Conservation (phyloP, 1,140 invertebrate genomes). For the Drosophila sturtevanti region DNA sequence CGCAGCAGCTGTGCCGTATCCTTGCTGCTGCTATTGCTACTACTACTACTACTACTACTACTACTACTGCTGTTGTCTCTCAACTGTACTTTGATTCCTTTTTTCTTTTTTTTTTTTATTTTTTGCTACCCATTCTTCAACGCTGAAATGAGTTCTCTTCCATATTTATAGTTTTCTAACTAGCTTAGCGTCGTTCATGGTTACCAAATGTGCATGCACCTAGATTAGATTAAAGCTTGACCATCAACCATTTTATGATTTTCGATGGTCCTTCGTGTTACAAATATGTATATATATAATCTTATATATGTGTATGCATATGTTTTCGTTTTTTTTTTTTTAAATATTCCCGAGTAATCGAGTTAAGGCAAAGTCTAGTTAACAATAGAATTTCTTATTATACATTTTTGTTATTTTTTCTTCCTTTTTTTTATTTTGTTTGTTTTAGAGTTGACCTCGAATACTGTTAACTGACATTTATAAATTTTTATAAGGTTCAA, state of each 20-base stretch:
- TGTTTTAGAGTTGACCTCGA: constrained; percentile 54
- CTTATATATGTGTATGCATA: too few relatives aligned
- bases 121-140: constrained; percentile 29
- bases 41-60: too few relatives aligned
- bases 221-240: constrained; percentile 2
- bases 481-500: constrained; percentile 70
- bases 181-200: constrained; percentile 35
- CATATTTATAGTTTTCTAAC: constrained; percentile 63
- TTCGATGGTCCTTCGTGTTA: not conserved
- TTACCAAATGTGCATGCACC: constrained; percentile 10
- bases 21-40: constrained; percentile 15
- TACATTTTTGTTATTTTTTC: not conserved
- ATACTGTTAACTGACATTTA: constrained; percentile 64
- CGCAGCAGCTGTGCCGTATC: constrained; percentile 42
- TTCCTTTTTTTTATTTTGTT: constrained; percentile 15
- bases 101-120: constrained; percentile 2
- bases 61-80: constrained; percentile 43
- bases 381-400: not conserved
- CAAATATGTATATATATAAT: not conserved
- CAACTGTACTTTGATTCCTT: constrained; percentile 5
- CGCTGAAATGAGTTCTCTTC: constrained; percentile 46
- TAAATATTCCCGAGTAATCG: too few relatives aligned
- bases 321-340: too few relatives aligned
- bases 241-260: not conserved
- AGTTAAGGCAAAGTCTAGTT: not conserved